Evolutionary conservation across 1,140 invertebrate genomes (phyloP).

Genomic region (Colletes latitarsis): DNA sequence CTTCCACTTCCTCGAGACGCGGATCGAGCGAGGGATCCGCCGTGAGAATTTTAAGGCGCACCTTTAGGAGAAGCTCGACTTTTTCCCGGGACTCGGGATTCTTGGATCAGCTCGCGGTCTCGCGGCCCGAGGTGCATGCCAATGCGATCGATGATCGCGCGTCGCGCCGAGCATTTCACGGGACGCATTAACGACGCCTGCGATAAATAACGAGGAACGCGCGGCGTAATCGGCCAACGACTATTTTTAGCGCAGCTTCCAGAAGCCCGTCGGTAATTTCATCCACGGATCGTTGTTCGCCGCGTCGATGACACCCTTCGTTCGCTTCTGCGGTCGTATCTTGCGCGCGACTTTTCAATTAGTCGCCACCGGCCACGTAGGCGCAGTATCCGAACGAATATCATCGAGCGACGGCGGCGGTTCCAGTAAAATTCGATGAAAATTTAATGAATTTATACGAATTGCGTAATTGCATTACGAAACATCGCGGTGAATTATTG

Average conservation of each 20-base stretch:
- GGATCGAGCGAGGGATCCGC: conserved; percentile 29
- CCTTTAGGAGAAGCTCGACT: conserved; percentile 59
- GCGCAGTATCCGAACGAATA: too few relatives aligned
- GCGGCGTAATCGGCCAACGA: conserved; percentile 24
- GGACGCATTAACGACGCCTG: conserved; percentile 47
- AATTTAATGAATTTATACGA: conserved; percentile 30
- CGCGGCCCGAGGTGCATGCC: conserved; percentile 59
- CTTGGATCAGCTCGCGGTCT: conserved; percentile 52
- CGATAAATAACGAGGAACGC: conserved; percentile 36
- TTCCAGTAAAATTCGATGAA: neutral
- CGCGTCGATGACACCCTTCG: neutral
- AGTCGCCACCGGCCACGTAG: too few relatives aligned
- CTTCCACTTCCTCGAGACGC: conserved; percentile 27
- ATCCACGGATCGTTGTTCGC: neutral
- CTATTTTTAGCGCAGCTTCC: conserved; percentile 27
- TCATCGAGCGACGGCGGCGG: neutral
- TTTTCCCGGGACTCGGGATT: conserved; percentile 59
- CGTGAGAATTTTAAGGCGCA: conserved; percentile 60
- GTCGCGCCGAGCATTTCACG: conserved; percentile 34
- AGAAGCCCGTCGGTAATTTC: neutral
- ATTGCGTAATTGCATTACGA: conserved; percentile 33
- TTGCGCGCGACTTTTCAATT: too few relatives aligned
- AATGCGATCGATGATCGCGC: conserved; percentile 60
- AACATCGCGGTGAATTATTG: conserved; percentile 35
- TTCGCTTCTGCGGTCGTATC: too few relatives aligned